Percentiles rank a stretch among this genome's conserved stretches.
phyloP scores from a whole-genome alignment of 2,797 vertebrate genomes.

The Sebastes variabilis region DNA sequence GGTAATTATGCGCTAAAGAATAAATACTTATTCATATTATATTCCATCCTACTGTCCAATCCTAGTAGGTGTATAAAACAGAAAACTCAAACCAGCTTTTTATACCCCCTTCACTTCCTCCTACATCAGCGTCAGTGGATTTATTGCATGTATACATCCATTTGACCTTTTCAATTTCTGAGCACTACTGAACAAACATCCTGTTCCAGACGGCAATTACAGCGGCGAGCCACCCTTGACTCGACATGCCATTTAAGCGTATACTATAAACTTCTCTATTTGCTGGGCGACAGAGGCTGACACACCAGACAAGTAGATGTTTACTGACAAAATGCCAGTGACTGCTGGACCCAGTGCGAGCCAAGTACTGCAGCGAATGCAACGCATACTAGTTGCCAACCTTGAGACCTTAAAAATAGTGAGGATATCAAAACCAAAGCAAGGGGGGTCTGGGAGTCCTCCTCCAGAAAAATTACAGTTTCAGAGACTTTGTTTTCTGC shows the following conservation, averaged over 20 bases:
- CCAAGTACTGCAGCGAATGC: slow-evolving; percentile 22
- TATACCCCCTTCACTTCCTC: neutral
- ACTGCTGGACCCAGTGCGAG: slow-evolving; percentile 19
- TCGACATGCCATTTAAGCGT: neutral
- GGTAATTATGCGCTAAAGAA: no score
- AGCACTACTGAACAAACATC: neutral
- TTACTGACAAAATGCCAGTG: slow-evolving; percentile 14
- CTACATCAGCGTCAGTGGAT: neutral
- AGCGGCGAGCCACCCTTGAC: neutral
- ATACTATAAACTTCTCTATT: neutral
- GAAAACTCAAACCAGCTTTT: neutral
- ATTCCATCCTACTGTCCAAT: neutral
- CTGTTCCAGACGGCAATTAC: neutral
- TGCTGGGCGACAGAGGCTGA: neutral
- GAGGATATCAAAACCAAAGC: no score
- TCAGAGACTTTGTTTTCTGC: no score
- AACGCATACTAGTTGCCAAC: no score
- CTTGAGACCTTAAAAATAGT: no score
- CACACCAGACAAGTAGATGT: neutral
- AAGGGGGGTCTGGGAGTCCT: no score
- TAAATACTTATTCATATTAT: no score
- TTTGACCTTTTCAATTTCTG: neutral
- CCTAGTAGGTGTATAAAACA: neutral
- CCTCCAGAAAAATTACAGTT: no score
- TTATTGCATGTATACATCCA: neutral